phyloP scores from a whole-genome alignment of 2,113 vertebrate genomes.

The Odobenus rosmarus region DNA sequence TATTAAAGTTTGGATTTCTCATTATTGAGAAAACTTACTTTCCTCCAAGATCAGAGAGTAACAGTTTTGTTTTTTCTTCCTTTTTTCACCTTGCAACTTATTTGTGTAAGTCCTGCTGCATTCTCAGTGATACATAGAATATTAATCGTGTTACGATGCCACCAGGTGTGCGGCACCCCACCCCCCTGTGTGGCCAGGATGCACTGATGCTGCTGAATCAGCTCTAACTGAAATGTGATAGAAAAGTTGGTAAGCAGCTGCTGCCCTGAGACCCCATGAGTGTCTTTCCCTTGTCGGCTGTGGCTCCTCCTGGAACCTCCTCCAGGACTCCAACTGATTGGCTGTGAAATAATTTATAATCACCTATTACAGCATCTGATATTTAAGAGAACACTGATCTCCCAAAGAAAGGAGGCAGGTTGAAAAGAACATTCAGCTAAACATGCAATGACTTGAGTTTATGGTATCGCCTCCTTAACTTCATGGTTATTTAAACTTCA shows the following conservation, averaged over 20 bases:
- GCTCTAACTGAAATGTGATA: neutral
- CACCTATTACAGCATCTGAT: neutral
- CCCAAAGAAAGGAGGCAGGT: neutral
- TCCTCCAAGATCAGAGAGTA: neutral
- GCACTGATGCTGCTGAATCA: neutral
- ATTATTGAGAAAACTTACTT: conserved; percentile 29
- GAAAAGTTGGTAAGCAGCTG: neutral
- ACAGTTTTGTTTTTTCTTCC: neutral
- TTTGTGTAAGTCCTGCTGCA: neutral
- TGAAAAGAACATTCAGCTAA: neutral
- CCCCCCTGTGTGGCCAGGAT: neutral
- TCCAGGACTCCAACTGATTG: neutral
- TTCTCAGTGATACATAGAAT: neutral
- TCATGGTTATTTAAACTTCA: neutral
- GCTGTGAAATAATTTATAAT: neutral
- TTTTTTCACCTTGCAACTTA: neutral
- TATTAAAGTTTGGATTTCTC: conserved; percentile 13
- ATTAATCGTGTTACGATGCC: neutral
- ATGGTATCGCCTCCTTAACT: neutral
- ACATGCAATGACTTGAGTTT: neutral
- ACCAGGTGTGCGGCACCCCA: accelerated
- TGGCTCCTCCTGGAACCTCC: neutral
- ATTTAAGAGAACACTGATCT: neutral
- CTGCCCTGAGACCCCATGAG: neutral
- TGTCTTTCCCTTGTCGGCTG: neutral